Evolutionary conservation across 2,888 invertebrate species (phyloP).

Genomic region (Agrotis puta): DNA sequence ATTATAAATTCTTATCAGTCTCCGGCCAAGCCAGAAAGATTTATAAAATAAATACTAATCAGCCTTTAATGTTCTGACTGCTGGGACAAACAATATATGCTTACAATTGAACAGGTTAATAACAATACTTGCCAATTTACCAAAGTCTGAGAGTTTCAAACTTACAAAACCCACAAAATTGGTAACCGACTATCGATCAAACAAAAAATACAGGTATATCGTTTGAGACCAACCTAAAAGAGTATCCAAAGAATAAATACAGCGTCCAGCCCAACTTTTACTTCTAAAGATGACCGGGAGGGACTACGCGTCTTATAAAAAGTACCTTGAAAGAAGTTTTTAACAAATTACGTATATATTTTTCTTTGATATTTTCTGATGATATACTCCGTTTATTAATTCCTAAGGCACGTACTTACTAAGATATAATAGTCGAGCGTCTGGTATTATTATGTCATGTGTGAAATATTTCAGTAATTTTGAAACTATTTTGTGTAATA

Average conservation of each 20-base stretch:
- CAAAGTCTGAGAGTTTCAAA: neutral
- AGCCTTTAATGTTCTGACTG: no score
- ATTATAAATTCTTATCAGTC: no score
- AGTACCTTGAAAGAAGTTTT: constrained; percentile 14
- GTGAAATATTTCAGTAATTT: constrained; percentile 17
- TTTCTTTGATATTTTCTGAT: constrained; percentile 20
- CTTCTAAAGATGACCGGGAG: constrained; percentile 14
- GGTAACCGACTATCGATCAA: neutral
- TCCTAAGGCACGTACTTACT: neutral
- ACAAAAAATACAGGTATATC: neutral
- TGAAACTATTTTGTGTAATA: neutral
- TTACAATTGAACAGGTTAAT: no score
- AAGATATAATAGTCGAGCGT: neutral
- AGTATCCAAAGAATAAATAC: neutral
- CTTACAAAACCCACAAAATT: neutral
- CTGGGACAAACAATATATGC: no score
- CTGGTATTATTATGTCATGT: neutral
- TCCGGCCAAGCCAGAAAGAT: no score
- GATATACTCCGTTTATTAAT: constrained; percentile 37
- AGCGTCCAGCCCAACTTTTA: constrained; percentile 16
- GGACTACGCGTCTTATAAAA: constrained; percentile 1
- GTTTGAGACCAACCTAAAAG: no score
- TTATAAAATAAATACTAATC: no score
- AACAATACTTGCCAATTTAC: no score
- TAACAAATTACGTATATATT: constrained; percentile 26